Percentiles rank a stretch among this genome's conserved stretches.
These are phyloP conservation scores for Hippopotamus amphibius DNA, from an alignment of 2,113 vertebrate species.

Conservation along the genomic window DNA sequence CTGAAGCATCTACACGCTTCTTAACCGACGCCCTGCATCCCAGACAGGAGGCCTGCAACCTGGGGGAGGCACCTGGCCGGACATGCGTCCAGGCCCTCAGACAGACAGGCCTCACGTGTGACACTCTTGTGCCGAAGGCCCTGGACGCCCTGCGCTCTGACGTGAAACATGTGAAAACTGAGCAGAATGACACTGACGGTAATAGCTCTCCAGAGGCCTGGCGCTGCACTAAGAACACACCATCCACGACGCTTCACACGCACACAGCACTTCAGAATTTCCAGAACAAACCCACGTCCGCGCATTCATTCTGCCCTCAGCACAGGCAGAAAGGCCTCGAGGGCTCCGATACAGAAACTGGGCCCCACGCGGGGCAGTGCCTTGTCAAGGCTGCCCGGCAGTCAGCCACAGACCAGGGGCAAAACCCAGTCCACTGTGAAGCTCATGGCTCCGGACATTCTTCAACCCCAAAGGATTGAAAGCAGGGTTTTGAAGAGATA, in stretches of 20 bases:
- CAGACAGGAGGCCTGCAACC: background rate
- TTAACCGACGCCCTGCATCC: background rate
- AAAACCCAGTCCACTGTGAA: background rate
- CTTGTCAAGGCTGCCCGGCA: background rate
- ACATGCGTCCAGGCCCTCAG: accelerated
- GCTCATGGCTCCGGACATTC: background rate
- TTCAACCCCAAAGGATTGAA: background rate
- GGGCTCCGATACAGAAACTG: background rate
- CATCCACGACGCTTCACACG: background rate
- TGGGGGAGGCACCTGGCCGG: background rate
- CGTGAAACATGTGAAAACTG: accelerated
- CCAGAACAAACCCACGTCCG: background rate
- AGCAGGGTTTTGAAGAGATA: background rate
- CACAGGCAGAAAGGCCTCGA: background rate
- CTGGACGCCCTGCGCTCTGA: background rate
- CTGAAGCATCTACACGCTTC: background rate
- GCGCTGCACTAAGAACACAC: background rate
- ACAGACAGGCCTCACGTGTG: background rate
- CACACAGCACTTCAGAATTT: background rate
- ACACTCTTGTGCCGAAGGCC: no score
- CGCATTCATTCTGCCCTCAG: background rate
- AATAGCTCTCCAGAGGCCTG: background rate
- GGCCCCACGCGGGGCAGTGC: background rate
- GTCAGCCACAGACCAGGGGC: background rate
- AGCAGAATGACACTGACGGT: background rate